These are phyloP conservation scores for Dinoponera quadriceps DNA, from an alignment of 1,140 invertebrate genomes.

Conservation along the genomic window DNA sequence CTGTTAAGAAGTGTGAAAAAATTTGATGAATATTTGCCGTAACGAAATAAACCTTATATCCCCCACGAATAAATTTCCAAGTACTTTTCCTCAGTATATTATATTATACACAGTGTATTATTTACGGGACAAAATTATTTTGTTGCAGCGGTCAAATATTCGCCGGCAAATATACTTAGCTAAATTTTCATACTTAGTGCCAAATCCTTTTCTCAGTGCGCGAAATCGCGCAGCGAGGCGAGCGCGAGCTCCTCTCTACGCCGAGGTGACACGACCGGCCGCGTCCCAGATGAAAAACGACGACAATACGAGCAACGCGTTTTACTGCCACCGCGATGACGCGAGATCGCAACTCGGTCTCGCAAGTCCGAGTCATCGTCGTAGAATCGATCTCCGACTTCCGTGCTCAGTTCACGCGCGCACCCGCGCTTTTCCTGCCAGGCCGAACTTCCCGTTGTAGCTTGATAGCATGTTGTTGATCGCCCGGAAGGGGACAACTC, in stretches of 20 bases:
- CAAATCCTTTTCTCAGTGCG: no score
- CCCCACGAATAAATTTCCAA: no score
- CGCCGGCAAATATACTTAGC: no score
- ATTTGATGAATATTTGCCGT: no score
- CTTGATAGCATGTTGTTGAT: conserved; percentile 31
- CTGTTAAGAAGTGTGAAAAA: no score
- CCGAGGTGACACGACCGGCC: not conserved
- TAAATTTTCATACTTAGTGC: no score
- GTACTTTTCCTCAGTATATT: no score
- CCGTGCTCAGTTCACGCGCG: conserved; percentile 1
- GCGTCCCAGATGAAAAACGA: conserved; percentile 5
- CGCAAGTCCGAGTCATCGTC: not conserved
- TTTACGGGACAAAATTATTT: no score
- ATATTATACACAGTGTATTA: no score
- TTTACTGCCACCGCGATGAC: conserved; percentile 25
- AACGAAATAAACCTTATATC: no score
- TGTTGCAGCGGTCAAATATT: no score
- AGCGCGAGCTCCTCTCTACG: not conserved
- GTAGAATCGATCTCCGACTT: conserved; percentile 42
- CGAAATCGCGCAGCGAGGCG: no score
- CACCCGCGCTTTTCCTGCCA: conserved; percentile 58
- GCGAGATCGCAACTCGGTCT: conserved; percentile 21
- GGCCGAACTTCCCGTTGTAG: conserved; percentile 20
- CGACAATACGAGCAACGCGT: conserved; percentile 18
- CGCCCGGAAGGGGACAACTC: not conserved